Base-by-base conservation (phyloP, 1,140 invertebrate genomes). In the Macrostomum lignano region DNA sequence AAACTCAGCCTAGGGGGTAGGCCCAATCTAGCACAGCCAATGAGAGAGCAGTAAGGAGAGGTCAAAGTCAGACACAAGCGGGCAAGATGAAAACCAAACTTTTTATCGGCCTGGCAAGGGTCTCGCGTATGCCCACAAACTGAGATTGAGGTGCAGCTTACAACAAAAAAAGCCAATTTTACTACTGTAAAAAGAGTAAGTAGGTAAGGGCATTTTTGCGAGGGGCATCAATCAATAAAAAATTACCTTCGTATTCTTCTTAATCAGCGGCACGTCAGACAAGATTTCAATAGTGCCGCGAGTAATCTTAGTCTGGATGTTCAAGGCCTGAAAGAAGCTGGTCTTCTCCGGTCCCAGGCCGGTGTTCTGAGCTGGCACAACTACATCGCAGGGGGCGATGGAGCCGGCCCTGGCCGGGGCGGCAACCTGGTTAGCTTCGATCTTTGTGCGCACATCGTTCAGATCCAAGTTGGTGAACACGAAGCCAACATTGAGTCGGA, bases 261-360 rank as follows among this genome's bases (percentile, higher is more conserved):
- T 91, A 54, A 96, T 67, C 41, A 71, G 44, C 51, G 84, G 74
- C 11, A 94, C 81, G 62, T 93, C 82, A 48, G 88, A 91, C 62
- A 96, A 77, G 59, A 98, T 96, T 88, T 98, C 88, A 75, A 98
- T 96, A 39, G 81, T 93, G 65, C 82, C 91, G 68, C 91, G 94
- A 22, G 88, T 86, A 68, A 98, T 98, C 63, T 98, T 98, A 43
- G 91, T 98, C 35, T 86, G 79, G 53, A 98, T 98, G 46, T 81
- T 81, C 40, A 98, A 65, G 61, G 91, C 91, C 65, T 98, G 91
- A 70, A 98, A 98, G 75, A 98, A 98, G 55, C 81, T 88, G 37
- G 91, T 98, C 64, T 98, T 98, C 59, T 98, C 91, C 38, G 91
- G 91, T 49, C 86, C 84, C 31, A 98, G 65, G 39, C 81, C 82